Evolutionary conservation across 2,888 invertebrate genomes (phyloP).

Genomic region (Pristionchus exspectatus): DNA sequence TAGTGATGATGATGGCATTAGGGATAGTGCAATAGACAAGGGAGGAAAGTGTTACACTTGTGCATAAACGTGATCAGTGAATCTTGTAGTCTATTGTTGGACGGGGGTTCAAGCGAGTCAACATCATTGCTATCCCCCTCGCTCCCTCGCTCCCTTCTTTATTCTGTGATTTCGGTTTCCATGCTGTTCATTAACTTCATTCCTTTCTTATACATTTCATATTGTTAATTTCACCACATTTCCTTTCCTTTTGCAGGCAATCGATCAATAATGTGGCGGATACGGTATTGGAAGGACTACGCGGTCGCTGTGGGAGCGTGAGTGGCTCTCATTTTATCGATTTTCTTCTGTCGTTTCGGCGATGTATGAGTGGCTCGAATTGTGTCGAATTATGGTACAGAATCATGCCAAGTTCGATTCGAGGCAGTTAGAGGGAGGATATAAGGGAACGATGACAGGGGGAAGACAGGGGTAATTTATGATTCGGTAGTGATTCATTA

Average conservation of each 20-base stretch:
- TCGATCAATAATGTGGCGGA: constrained; percentile 52
- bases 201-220: background rate
- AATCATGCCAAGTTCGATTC: background rate
- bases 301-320: constrained; percentile 48
- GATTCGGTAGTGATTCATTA: too few species aligned
- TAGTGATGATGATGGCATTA: background rate
- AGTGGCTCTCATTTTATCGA: background rate
- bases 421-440: background rate
- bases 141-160: background rate
- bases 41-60: background rate
- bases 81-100: constrained; percentile 4
- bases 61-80: background rate
- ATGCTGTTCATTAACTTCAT: too few species aligned
- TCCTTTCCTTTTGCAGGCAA: background rate
- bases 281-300: constrained; percentile 55
- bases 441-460: background rate
- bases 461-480: too few species aligned
- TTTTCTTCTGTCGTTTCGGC: background rate
- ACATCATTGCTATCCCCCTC: background rate
- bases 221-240: background rate
- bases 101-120: background rate
- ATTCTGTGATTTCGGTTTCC: too few species aligned
- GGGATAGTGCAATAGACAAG: background rate
- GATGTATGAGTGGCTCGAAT: background rate
- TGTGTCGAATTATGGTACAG: background rate